phyloP scores from a whole-genome alignment of 1,140 invertebrate species.

The Paraescarpia echinospica region DNA sequence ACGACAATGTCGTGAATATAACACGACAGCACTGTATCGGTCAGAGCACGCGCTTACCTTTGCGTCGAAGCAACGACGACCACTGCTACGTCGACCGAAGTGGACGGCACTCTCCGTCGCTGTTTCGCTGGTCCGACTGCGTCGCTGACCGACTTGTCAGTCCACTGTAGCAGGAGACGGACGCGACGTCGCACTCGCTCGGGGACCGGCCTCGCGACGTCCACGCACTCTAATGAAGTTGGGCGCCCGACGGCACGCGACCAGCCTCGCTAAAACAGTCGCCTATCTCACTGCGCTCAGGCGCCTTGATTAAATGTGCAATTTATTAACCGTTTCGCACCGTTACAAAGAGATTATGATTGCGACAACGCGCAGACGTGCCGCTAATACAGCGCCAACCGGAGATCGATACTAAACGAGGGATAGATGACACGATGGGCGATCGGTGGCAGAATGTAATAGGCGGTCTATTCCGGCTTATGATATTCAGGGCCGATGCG shows the following conservation, averaged over 20 bases:
- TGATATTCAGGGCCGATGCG: neutral
- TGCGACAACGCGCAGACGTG: neutral
- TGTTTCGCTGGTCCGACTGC: neutral
- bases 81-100: neutral
- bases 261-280: neutral
- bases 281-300: neutral
- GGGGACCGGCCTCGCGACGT: too few relatives aligned
- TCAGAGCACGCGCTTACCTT: neutral
- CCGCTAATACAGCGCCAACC: neutral
- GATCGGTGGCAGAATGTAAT: neutral
- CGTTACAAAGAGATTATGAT: constrained; percentile 6
- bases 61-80: neutral
- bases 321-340: constrained; percentile 1
- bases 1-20: neutral
- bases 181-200: neutral
- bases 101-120: neutral
- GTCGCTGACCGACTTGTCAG: neutral
- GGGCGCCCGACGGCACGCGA: neutral
- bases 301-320: neutral
- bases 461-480: neutral
- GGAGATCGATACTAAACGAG: neutral
- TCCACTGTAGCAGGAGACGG: neutral
- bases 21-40: neutral
- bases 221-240: neutral
- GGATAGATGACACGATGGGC: neutral